Conservation (phyloP, 2,797 vertebrate species). For the Microcaecilia unicolor region DNA sequence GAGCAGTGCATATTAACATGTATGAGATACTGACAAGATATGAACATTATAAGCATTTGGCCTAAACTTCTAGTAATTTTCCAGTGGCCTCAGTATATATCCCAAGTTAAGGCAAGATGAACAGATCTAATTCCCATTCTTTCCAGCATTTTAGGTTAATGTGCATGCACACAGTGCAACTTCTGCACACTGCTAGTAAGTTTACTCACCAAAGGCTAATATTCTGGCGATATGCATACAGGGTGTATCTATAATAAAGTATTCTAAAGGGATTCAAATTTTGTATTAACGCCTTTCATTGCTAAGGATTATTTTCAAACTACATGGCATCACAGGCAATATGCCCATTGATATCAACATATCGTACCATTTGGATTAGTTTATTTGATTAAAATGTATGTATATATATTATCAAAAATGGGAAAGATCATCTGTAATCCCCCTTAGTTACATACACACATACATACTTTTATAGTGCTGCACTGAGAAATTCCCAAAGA, state of each 20-base stretch:
- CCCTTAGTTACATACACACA: too few species aligned
- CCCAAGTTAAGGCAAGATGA: constrained; percentile 10
- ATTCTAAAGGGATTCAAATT: constrained; percentile 7
- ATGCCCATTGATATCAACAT: constrained; percentile 4
- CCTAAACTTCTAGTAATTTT: constrained; percentile 4
- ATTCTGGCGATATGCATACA: constrained; percentile 8
- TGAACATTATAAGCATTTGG: constrained; percentile 3
- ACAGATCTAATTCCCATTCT: not conserved
- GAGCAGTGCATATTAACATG: not conserved
- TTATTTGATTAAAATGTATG: too few species aligned
- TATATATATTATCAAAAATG: too few species aligned
- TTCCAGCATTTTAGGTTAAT: not conserved
- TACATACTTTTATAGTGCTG: too few species aligned
- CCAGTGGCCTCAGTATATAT: constrained; percentile 2
- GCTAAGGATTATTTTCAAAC: constrained; percentile 25
- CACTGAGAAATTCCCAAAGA: too few species aligned
- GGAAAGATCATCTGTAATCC: too few species aligned
- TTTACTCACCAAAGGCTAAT: constrained; percentile 14
- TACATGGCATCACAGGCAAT: not conserved
- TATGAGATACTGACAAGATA: constrained; percentile 4
- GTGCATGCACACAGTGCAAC: not conserved
- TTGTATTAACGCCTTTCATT: constrained; percentile 17
- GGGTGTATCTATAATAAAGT: constrained; percentile 13
- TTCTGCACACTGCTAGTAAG: not conserved
- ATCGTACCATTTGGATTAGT: too few species aligned